phyloP scores from a whole-genome alignment of 2,888 invertebrate species.

The Xylota sylvarum region DNA sequence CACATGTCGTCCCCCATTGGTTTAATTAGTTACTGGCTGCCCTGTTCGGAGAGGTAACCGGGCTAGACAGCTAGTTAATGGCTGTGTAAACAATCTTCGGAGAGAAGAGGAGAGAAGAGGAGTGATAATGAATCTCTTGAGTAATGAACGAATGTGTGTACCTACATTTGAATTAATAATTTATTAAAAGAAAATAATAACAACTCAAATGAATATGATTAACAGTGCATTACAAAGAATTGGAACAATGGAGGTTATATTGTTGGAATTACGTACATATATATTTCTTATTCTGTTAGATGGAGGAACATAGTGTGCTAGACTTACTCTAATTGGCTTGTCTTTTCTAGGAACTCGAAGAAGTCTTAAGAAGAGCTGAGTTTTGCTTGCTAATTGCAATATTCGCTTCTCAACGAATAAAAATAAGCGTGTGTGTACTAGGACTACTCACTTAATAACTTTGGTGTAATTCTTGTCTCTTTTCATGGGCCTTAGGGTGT shows the following conservation, averaged over 20 bases:
- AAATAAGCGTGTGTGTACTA: no score
- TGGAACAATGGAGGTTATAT: background rate
- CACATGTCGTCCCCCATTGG: slow-evolving; percentile 56
- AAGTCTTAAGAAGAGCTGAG: no score
- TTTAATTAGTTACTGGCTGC: slow-evolving; percentile 59
- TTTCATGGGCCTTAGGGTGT: no score
- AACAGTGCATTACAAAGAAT: slow-evolving; percentile 17
- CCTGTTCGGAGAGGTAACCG: slow-evolving; percentile 2
- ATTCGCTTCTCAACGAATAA: no score
- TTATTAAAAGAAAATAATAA: slow-evolving; percentile 19
- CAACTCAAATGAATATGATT: slow-evolving; percentile 27
- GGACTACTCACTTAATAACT: no score
- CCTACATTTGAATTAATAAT: slow-evolving; percentile 44
- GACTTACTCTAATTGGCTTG: no score
- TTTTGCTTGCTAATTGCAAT: no score
- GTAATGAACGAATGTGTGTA: slow-evolving; percentile 49
- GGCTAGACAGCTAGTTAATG: slow-evolving; percentile 55
- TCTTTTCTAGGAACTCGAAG: no score
- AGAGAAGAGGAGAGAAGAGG: slow-evolving; percentile 15
- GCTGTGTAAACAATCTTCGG: slow-evolving; percentile 48
- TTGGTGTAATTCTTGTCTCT: no score
- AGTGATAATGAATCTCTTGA: slow-evolving; percentile 54
- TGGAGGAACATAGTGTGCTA: no score
- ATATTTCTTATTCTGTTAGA: background rate
- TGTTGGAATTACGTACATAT: background rate